phyloP scores from a whole-genome alignment of 2,888 invertebrate genomes.

The Copidosoma aretas region DNA sequence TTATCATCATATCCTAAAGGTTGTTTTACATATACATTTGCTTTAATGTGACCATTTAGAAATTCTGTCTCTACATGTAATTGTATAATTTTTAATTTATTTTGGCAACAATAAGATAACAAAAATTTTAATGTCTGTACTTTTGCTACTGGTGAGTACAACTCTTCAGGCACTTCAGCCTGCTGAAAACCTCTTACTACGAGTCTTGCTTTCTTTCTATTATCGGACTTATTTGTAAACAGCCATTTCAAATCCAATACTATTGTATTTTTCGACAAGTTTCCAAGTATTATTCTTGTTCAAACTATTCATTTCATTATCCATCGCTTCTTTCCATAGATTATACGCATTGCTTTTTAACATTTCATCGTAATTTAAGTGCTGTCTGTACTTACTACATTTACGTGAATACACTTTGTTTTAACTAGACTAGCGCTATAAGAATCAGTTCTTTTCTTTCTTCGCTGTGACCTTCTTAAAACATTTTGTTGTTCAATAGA shows the following conservation, averaged over 20 bases:
- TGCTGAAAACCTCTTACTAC: conserved; percentile 42
- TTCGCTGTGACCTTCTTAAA: background rate
- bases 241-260: background rate
- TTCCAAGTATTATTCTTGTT: background rate
- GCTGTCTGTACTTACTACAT: too few species aligned
- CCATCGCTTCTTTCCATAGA: background rate
- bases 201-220: conserved; percentile 36
- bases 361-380: background rate
- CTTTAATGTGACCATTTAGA: conserved; percentile 32
- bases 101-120: conserved; percentile 30
- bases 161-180: conserved; percentile 30
- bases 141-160: conserved; percentile 36
- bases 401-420: background rate
- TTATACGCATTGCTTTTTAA: background rate
- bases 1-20: conserved; percentile 36
- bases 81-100: conserved; percentile 7
- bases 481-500: background rate
- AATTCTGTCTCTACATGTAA: conserved; percentile 36
- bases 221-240: conserved; percentile 29
- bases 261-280: background rate
- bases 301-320: background rate
- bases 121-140: conserved; percentile 34
- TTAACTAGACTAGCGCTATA: background rate
- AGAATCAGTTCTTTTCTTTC: background rate
- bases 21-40: conserved; percentile 35